Evolutionary conservation across 2,797 vertebrate species (phyloP).

Genomic region (Sternarchorhynchus goeldii): DNA sequence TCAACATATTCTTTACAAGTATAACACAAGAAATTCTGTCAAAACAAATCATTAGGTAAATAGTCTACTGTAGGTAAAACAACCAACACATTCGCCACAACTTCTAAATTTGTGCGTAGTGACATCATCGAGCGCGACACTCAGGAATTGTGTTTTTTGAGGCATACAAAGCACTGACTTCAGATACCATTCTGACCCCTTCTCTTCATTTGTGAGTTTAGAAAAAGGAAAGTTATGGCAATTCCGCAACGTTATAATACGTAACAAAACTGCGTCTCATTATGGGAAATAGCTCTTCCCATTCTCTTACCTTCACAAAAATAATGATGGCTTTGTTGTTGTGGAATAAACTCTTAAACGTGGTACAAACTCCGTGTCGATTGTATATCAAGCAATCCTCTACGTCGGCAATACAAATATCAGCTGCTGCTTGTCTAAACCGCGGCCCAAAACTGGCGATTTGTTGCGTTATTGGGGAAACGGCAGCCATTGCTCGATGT

Average conservation of each 20-base stretch:
- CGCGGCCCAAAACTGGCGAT: conserved; percentile 57
- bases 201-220: not conserved
- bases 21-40: conserved; percentile 93
- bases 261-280: not conserved
- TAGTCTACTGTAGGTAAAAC: not conserved
- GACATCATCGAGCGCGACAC: not conserved
- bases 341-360: conserved; percentile 78
- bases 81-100: not conserved
- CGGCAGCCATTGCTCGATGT: conserved; percentile 67
- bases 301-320: conserved; percentile 86
- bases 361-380: conserved; percentile 66
- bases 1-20: conserved; percentile 93
- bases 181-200: no score
- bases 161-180: no score
- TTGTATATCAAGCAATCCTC: conserved; percentile 77
- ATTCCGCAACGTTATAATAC: not conserved
- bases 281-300: not conserved
- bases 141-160: no score
- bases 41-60: conserved; percentile 42
- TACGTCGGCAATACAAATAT: conserved; percentile 64
- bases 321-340: conserved; percentile 82
- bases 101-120: not conserved
- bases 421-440: not conserved
- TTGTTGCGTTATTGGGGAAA: conserved; percentile 77
- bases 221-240: not conserved